A percentile compares a stretch with the other conserved stretches of the same genome.
phyloP scores from a whole-genome alignment of 2,113 vertebrate genomes.

The Neodon shergylaensis region DNA sequence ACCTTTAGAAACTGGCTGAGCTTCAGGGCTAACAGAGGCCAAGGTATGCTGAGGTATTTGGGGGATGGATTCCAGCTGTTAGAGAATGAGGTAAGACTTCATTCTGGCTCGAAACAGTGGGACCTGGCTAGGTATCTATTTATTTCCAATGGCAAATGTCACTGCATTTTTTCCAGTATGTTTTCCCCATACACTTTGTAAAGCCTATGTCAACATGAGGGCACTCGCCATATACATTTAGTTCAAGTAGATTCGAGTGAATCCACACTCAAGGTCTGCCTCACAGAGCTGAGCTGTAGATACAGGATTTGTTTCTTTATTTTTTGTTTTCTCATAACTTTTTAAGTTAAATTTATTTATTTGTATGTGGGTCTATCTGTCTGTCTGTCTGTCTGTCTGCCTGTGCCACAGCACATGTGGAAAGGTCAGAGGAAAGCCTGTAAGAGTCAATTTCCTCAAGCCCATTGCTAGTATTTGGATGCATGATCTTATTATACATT shows the following conservation, averaged over 20 bases:
- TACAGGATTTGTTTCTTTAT: neutral
- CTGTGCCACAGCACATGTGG: neutral
- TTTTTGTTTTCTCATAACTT: neutral
- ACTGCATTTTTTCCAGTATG: constrained; percentile 5
- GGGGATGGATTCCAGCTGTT: constrained; percentile 63
- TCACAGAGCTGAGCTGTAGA: neutral
- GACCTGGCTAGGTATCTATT: neutral
- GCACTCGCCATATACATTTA: neutral
- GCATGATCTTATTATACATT: neutral
- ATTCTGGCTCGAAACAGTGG: neutral
- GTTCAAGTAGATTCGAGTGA: neutral
- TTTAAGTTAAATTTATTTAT: neutral
- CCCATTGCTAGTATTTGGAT: neutral
- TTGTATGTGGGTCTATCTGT: neutral
- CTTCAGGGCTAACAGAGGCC: constrained; percentile 36
- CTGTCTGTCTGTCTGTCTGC: neutral
- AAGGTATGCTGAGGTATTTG: constrained; percentile 16
- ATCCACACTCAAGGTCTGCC: constrained; percentile 11
- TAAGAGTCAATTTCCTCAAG: neutral
- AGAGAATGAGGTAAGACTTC: constrained; percentile 52
- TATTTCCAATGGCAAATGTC: neutral
- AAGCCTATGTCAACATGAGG: constrained; percentile 2
- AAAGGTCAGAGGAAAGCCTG: neutral
- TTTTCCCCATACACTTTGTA: neutral
- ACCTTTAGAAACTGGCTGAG: constrained; percentile 53